Evolutionary conservation across 2,113 vertebrate species (phyloP).

Genomic region (Cheilinus undulatus): DNA sequence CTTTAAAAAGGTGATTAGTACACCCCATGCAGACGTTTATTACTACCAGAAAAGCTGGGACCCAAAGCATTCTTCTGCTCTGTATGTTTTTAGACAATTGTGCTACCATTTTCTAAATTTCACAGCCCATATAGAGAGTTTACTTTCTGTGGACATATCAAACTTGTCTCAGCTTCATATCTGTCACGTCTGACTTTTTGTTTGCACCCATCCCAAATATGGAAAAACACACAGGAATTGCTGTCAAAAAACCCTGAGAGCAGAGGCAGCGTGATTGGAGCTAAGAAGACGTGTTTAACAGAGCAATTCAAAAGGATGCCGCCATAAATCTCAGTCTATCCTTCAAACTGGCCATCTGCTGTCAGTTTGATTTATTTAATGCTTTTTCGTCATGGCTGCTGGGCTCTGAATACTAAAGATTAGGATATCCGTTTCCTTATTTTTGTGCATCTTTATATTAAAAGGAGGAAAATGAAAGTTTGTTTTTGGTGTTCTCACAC

Average conservation of each 20-base stretch:
- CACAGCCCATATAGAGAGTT: background rate
- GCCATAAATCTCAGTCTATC: background rate
- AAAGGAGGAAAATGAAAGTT: background rate
- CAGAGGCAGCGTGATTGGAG: background rate
- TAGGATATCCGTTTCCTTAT: background rate
- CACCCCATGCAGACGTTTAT: too few relatives aligned
- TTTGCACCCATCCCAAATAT: background rate
- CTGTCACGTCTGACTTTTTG: background rate
- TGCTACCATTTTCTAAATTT: background rate
- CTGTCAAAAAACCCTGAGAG: background rate
- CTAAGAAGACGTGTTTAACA: constrained; percentile 9
- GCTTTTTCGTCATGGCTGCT: background rate
- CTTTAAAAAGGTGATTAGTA: background rate
- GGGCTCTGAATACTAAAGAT: background rate
- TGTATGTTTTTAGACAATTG: background rate
- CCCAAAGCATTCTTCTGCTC: too few relatives aligned
- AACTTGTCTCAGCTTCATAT: background rate
- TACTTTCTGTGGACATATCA: background rate
- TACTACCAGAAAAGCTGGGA: too few relatives aligned
- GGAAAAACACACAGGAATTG: background rate
- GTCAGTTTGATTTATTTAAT: background rate
- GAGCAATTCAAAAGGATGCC: background rate
- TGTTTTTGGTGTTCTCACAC: too few relatives aligned
- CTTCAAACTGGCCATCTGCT: background rate
- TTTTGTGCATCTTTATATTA: background rate